These are phyloP conservation scores for Halyomorpha halys DNA, from an alignment of 1,140 invertebrate genomes.

Conservation along the genomic window DNA sequence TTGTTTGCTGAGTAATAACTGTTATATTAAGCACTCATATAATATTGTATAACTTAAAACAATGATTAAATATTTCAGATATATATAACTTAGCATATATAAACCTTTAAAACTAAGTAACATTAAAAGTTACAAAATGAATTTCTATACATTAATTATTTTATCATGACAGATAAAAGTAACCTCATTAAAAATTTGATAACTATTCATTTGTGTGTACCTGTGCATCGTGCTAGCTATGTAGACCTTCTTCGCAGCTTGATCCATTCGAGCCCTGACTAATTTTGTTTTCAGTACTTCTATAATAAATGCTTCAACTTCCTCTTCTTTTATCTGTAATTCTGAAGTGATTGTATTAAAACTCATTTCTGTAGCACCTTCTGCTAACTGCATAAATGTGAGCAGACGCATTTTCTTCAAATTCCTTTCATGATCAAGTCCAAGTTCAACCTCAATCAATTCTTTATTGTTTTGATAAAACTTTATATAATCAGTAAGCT, in stretches of 20 bases:
- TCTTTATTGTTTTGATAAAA: conserved; percentile 91
- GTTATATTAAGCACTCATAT: too few relatives aligned
- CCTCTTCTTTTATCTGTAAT: conserved; percentile 69
- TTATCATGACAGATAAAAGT: too few relatives aligned
- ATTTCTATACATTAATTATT: too few relatives aligned
- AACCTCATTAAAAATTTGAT: too few relatives aligned
- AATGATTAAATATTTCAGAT: too few relatives aligned
- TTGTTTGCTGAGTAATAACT: too few relatives aligned
- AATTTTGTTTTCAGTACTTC: conserved; percentile 94
- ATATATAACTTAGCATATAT: too few relatives aligned
- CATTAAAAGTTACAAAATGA: too few relatives aligned
- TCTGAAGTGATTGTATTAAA: conserved; percentile 82
- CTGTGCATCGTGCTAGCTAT: conserved; percentile 85
- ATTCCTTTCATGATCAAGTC: conserved; percentile 87
- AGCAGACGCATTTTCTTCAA: conserved; percentile 92
- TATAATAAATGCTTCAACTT: conserved; percentile 93
- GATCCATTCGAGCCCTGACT: conserved; percentile 87
- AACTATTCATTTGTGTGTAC: too few relatives aligned
- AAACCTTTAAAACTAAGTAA: too few relatives aligned
- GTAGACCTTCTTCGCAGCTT: conserved; percentile 72
- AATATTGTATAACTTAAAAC: too few relatives aligned
- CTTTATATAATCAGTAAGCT: conserved; percentile 74
- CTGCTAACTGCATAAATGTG: conserved; percentile 94
- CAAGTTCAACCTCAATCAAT: conserved; percentile 77
- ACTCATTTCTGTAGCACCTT: conserved; percentile 78